Evolutionary conservation across 2,888 invertebrate species (phyloP).

Genomic region (Melanchra persicariae): DNA sequence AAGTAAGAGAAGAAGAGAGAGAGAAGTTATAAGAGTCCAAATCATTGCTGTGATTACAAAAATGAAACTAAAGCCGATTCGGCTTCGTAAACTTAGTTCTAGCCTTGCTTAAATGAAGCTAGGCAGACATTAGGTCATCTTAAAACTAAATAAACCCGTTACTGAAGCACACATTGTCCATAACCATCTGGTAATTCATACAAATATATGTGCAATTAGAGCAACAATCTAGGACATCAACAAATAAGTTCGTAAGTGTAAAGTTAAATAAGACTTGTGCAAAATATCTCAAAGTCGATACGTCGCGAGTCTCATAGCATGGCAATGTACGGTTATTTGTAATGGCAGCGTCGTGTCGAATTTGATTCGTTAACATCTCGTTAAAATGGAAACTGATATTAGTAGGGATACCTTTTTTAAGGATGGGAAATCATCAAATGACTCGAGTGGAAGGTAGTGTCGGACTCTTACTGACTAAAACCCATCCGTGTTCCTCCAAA

Average conservation of each 20-base stretch:
- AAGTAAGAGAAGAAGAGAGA: no score
- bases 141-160: neutral
- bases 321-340: slow-evolving; percentile 1
- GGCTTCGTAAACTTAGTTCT: neutral
- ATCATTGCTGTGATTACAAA: neutral
- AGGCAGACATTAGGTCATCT: neutral
- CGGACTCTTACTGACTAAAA: no score
- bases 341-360: slow-evolving; percentile 11
- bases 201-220: slow-evolving; percentile 23
- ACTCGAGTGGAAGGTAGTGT: no score
- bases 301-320: neutral
- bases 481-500: no score
- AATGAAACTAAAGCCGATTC: neutral
- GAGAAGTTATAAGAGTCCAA: neutral
- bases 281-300: slow-evolving; percentile 34
- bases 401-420: neutral
- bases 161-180: slow-evolving; percentile 9
- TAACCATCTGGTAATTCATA: slow-evolving; percentile 16
- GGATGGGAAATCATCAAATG: no score
- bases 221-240: slow-evolving; percentile 30
- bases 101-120: neutral
- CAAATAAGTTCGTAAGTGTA: slow-evolving; percentile 25
- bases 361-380: slow-evolving; percentile 8
- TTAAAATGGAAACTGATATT: slow-evolving; percentile 7
- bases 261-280: slow-evolving; percentile 27